phyloP scores from a whole-genome alignment of 1,140 invertebrate species.

The Bombus difficillimus region DNA sequence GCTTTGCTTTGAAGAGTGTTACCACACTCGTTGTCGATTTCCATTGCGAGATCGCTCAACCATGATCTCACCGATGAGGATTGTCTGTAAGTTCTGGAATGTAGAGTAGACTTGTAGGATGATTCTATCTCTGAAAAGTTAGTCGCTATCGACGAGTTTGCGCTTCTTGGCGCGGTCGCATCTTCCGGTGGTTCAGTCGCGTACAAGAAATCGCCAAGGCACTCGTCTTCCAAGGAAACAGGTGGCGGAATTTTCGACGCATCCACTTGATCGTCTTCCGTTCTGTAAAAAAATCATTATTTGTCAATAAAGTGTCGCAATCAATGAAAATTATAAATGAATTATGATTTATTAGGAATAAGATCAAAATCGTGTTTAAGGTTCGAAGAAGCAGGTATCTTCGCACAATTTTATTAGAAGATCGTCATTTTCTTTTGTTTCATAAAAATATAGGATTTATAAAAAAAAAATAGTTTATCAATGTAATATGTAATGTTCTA shows the following conservation, averaged over 20 bases:
- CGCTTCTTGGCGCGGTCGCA: slow-evolving; percentile 12
- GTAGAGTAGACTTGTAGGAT: slow-evolving; percentile 24
- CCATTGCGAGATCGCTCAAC: slow-evolving; percentile 69
- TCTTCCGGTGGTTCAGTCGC: slow-evolving; percentile 73
- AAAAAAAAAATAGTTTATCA: neutral
- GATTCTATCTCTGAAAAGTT: slow-evolving; percentile 9
- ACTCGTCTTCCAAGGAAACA: slow-evolving; percentile 58
- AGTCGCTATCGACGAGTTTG: slow-evolving; percentile 20
- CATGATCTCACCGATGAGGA: slow-evolving; percentile 70
- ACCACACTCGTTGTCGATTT: slow-evolving; percentile 72
- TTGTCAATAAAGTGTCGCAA: neutral
- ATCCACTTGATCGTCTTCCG: slow-evolving; percentile 62
- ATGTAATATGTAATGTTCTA: neutral
- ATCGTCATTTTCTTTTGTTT: too few species aligned
- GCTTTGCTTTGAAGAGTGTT: slow-evolving; percentile 75
- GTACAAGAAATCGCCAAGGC: slow-evolving; percentile 76
- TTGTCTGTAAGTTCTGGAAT: slow-evolving; percentile 49
- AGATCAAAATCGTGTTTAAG: too few species aligned
- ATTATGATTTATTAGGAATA: too few species aligned
- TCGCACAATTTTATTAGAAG: too few species aligned
- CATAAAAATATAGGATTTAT: neutral
- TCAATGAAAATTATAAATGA: neutral
- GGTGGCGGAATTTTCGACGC: slow-evolving; percentile 18
- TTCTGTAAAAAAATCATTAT: slow-evolving; percentile 53
- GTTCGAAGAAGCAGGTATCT: too few species aligned